Evolutionary conservation across 2,797 vertebrate species (phyloP), one percentile per base, ranked within the genome.

Genomic region (Arrhamphus sclerolepis): DNA sequence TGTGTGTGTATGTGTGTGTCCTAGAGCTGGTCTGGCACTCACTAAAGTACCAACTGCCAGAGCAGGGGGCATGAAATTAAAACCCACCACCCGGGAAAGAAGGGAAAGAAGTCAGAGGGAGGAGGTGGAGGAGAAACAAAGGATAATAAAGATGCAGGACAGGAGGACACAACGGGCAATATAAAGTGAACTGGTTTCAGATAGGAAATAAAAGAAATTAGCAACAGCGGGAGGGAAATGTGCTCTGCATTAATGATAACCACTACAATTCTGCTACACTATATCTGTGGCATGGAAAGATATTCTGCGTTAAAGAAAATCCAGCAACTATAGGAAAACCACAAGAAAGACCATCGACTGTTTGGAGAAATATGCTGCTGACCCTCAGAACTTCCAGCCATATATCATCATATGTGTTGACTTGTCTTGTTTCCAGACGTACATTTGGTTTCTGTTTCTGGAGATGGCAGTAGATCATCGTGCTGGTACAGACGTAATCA

Each of bases 41-140:
- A 54, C 74, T 63, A 46, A 70, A 81, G 70, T 75, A 86, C 70
- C 84, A 62, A 88, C 76, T 90, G 87, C 83, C 86, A 90, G 87
- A 88, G 86, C 89, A 87, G 78, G 82, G 89, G 90, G 88, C 91
- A 91, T 92, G 89, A 92, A 92, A 92, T 92, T 91, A 92, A 91
- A 92, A 85, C 65, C 80, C 78, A 73, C 69, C 77, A 78, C 66
- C 82, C 75, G 77, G 75, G 69, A 82, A 73, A 66, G 56, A 69
- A 46, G 18, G 57, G 41, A 82, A 61, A 60, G 64, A 66, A 76
- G 72, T 79, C 40, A 66, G 60, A 69, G 63, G 55, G 71, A 74
- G 41, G 60, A 59, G 60, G 70, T 6, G 41, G 53, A 43, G 60
- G 71, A 74, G 69, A 85, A 85, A 89, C 78, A 85, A 89, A 85